phyloP scores from a whole-genome alignment of 2,113 vertebrate genomes.

The Hemiscyllium ocellatum region DNA sequence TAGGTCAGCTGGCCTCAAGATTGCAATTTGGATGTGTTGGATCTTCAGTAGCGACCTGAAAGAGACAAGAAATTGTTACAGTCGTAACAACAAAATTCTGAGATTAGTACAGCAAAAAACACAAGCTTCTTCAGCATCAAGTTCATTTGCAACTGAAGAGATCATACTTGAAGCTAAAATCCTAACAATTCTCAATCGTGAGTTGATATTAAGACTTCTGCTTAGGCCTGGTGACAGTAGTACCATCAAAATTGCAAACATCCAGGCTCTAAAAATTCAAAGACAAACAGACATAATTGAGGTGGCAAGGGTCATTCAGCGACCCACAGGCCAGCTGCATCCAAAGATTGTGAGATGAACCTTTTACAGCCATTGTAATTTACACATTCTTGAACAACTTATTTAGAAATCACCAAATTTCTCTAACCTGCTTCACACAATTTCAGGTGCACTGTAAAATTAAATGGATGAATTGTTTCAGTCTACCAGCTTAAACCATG shows the following conservation, averaged over 20 bases:
- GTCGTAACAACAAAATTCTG: neutral
- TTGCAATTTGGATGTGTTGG: neutral
- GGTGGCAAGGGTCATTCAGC: neutral
- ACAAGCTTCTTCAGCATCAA: neutral
- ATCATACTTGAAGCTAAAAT: neutral
- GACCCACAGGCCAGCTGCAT: neutral
- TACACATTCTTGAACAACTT: too few species aligned
- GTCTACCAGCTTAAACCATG: neutral
- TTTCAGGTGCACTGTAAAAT: neutral
- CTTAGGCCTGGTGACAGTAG: neutral
- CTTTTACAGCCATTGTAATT: neutral
- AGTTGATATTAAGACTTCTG: neutral
- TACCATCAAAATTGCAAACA: neutral
- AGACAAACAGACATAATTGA: neutral
- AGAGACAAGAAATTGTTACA: neutral
- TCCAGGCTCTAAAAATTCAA: neutral
- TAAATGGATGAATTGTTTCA: neutral
- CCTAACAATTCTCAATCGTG: neutral
- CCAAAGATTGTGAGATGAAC: neutral
- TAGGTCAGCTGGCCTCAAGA: neutral
- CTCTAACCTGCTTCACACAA: neutral
- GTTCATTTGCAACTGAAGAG: neutral
- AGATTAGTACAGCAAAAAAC: neutral
- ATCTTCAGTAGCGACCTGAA: slow-evolving; percentile 35
- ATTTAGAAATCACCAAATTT: neutral